Evolutionary conservation across 2,113 vertebrate genomes (phyloP).

Genomic region (Gymnarchus niloticus): DNA sequence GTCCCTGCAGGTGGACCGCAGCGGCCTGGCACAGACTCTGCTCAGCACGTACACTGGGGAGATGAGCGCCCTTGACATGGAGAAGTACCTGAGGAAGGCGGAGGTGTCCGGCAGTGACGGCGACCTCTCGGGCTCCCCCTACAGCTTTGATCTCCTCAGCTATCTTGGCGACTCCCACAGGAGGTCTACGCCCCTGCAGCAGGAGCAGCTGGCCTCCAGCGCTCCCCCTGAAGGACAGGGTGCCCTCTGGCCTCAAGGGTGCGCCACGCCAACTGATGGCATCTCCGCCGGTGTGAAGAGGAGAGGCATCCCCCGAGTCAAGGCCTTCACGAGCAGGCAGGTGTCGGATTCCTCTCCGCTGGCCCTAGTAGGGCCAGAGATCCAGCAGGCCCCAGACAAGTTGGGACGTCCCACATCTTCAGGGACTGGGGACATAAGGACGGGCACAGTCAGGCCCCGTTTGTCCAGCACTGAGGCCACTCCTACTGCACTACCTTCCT

Average conservation of each 20-base stretch:
- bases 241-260: not conserved
- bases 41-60: constrained; percentile 51
- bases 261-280: not conserved
- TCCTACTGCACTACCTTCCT: constrained; percentile 25
- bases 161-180: constrained; percentile 38
- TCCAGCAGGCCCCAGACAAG: not conserved
- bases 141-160: constrained; percentile 52
- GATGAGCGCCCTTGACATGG: constrained; percentile 69
- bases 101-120: constrained; percentile 57
- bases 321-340: not conserved
- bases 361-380: not conserved
- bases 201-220: not conserved
- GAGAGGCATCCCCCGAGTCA: not conserved
- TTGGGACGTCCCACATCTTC: not conserved
- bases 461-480: not conserved
- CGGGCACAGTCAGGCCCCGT: constrained; percentile 26
- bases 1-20: constrained; percentile 26
- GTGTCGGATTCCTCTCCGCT: not conserved
- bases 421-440: constrained; percentile 25
- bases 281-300: not conserved
- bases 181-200: constrained; percentile 5
- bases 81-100: constrained; percentile 78
- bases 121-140: constrained; percentile 52
- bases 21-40: constrained; percentile 37
- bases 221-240: constrained; percentile 9